Evolutionary conservation across 2,797 vertebrate genomes (phyloP), one percentile per base, ranked within the genome.

Genomic region (Denticeps clupeoides): DNA sequence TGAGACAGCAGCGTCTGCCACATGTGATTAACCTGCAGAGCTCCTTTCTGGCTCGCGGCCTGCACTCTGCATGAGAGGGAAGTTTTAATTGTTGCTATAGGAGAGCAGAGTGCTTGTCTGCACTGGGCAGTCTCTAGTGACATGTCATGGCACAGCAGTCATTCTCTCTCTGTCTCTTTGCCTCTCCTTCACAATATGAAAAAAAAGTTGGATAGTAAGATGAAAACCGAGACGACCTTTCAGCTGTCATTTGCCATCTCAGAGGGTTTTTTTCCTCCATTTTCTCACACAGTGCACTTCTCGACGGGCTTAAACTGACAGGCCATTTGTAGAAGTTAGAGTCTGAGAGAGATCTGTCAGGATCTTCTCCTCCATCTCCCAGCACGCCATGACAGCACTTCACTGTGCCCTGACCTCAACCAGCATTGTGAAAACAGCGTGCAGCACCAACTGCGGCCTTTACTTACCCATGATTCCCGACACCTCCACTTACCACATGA

Each of bases 181-280:
- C 24, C 27, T 31, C 21, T 24, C 5, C 9, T 18, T 23, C 48
- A 27, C 5, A 35, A 40, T 24, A 10, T 41, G 21, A 35, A 47
- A 45, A 55, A 54, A 57, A 59, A 37, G 58, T 52, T 50, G 55
- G 64, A 70, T 63, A 58, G 45, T 58, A 54, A 68, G 62, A 75
- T 73, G 59, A 79, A 69, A 64, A 60, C 73, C 47, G 54, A 72
- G 55, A 48, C 37, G 65, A 62, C 53, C 45, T 66, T 73, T 72
- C 63, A 68, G 65, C 70, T 71, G 56, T 62, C 61, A 66, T 55
- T 60, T 59, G 62, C 59, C 4, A 27, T 59, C 51, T 62, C 57
- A 49, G 48, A 49, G 50, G 60, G 55, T 49, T 62, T 41, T 47
- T 63, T 56, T 23, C 22, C 57, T 50, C 59, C 65, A 69, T 22